phyloP scores from a whole-genome alignment of 2,888 invertebrate species.

The Xestobium rufovillosum region DNA sequence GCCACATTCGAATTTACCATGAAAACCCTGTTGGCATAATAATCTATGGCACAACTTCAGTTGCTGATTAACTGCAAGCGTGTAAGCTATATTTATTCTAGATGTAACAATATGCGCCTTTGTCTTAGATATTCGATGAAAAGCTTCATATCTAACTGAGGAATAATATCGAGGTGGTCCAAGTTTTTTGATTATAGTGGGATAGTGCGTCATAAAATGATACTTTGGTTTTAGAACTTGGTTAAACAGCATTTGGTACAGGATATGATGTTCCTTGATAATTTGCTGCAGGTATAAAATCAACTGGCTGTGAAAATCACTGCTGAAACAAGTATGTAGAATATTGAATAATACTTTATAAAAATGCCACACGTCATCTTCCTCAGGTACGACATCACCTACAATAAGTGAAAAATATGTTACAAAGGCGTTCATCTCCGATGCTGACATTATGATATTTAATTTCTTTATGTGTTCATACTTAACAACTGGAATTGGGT shows the following conservation, averaged over 20 bases:
- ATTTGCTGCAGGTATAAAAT: conserved; percentile 13
- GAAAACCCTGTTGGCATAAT: conserved; percentile 11
- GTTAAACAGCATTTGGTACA: conserved; percentile 17
- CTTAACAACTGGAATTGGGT: conserved; percentile 17
- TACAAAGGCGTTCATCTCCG: conserved; percentile 24
- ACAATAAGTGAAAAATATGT: conserved; percentile 22
- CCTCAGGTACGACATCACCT: conserved; percentile 18
- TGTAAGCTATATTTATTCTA: conserved; percentile 16
- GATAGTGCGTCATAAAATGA: conserved; percentile 22
- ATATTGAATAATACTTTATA: conserved; percentile 17
- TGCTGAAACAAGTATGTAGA: conserved; percentile 13
- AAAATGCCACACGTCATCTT: conserved; percentile 12
- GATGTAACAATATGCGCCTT: conserved; percentile 14
- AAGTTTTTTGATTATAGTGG: conserved; percentile 16
- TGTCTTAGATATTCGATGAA: conserved; percentile 20
- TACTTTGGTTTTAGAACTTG: conserved; percentile 21
- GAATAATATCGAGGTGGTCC: conserved; percentile 18
- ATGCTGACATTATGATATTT: conserved; percentile 22
- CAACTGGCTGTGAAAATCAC: conserved; percentile 6
- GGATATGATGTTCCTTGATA: conserved; percentile 19
- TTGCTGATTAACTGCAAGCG: conserved; percentile 14
- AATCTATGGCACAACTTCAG: conserved; percentile 9
- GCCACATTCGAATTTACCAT: conserved; percentile 7
- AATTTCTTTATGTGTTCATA: conserved; percentile 18
- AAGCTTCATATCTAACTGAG: conserved; percentile 21